Percentiles rank a stretch among this genome's conserved stretches.
phyloP scores from a whole-genome alignment of 2,113 vertebrate genomes.

The Coreoperca whiteheadi region DNA sequence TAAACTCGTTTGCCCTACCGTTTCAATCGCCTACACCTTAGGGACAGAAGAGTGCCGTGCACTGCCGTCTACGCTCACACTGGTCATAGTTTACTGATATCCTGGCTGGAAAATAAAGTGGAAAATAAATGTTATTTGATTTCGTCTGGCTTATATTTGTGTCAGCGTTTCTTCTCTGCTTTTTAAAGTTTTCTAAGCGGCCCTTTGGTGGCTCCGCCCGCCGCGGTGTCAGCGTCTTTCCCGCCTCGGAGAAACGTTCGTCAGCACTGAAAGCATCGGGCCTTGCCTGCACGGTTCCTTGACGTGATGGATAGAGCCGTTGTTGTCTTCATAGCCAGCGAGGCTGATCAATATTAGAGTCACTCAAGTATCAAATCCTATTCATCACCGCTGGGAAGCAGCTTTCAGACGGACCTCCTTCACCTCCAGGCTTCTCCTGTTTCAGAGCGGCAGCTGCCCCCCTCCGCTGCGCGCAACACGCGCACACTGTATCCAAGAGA shows the following conservation, averaged over 20 bases:
- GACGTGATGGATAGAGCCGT: slow-evolving; percentile 47
- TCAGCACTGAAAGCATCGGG: not conserved
- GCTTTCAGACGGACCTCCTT: slow-evolving; percentile 72
- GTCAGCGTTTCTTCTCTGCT: not conserved
- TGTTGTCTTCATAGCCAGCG: slow-evolving; percentile 35
- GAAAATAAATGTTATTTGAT: not conserved
- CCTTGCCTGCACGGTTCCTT: not conserved
- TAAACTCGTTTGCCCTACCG: not conserved
- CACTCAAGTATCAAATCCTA: slow-evolving; percentile 75
- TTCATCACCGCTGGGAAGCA: slow-evolving; percentile 70
- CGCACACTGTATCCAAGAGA: slow-evolving; percentile 15
- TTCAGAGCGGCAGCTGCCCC: slow-evolving; percentile 74
- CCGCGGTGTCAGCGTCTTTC: not conserved
- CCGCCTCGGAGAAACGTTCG: not conserved
- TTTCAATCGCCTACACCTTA: not conserved
- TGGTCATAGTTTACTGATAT: not conserved
- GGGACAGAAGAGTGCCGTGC: not conserved
- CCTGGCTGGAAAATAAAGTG: no score
- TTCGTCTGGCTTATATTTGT: not conserved
- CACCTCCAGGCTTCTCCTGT: slow-evolving; percentile 71
- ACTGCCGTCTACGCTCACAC: no score
- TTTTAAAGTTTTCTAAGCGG: not conserved
- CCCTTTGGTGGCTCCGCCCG: not conserved
- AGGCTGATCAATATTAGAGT: slow-evolving; percentile 71
- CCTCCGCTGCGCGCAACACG: not conserved